Percentiles rank a stretch among this genome's conserved stretches.
Evolutionary conservation across 2,797 vertebrate genomes (phyloP).

Genomic region (Bovichtus variegatus): DNA sequence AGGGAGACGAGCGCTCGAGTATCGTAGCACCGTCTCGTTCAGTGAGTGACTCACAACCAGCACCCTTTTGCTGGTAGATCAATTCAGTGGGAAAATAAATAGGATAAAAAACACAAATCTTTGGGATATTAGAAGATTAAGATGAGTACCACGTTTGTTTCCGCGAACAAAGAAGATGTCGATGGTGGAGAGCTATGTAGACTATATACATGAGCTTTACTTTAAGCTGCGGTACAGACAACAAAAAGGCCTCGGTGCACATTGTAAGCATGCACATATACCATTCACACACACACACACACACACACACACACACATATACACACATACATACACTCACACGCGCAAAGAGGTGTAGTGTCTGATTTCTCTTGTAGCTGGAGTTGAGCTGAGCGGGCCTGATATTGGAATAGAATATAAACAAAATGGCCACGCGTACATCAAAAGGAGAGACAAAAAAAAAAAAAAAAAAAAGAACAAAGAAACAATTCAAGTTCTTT

Average conservation of each 20-base stretch:
- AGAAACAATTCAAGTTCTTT: slow-evolving; percentile 83
- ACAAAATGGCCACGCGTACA: slow-evolving; percentile 74
- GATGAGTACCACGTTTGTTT: slow-evolving; percentile 70
- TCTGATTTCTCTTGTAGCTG: slow-evolving; percentile 72
- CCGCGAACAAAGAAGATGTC: slow-evolving; percentile 56
- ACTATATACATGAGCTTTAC: slow-evolving; percentile 70
- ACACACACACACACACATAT: slow-evolving; percentile 22
- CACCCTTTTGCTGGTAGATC: slow-evolving; percentile 75
- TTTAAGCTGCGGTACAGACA: slow-evolving; percentile 60
- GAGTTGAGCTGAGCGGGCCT: slow-evolving; percentile 69
- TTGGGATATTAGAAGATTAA: slow-evolving; percentile 80
- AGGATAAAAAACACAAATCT: slow-evolving; percentile 79
- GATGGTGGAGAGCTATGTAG: slow-evolving; percentile 54
- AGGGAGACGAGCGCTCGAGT: slow-evolving; percentile 41
- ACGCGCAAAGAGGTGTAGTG: slow-evolving; percentile 73
- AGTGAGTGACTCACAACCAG: slow-evolving; percentile 51
- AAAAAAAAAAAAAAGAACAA: slow-evolving; percentile 68
- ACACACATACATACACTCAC: slow-evolving; percentile 30
- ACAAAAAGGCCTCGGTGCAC: slow-evolving; percentile 63
- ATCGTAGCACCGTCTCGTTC: slow-evolving; percentile 43
- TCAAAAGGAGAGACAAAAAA: slow-evolving; percentile 51
- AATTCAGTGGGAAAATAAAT: slow-evolving; percentile 83
- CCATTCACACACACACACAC: slow-evolving; percentile 31
- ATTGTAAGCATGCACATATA: slow-evolving; percentile 49
- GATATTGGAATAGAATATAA: slow-evolving; percentile 78